Evolutionary conservation across 2,113 vertebrate genomes (phyloP).

Genomic region (Dinomys branickii): DNA sequence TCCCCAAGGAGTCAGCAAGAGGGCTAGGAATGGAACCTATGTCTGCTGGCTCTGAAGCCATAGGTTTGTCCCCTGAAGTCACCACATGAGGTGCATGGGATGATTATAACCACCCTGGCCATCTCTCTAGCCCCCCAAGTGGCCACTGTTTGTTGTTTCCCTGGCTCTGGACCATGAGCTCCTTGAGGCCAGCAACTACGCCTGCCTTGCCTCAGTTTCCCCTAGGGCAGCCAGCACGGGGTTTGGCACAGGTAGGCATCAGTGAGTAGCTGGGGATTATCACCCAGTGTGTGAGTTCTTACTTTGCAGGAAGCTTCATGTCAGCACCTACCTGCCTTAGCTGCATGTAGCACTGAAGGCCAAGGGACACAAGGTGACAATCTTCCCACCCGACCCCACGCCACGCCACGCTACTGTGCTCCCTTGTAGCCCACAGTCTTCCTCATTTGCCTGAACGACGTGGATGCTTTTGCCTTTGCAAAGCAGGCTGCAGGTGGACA

Average conservation of each 20-base stretch:
- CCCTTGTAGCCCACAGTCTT: fast-evolving
- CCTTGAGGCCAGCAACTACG: not conserved
- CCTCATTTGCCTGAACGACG: not conserved
- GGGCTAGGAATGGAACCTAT: not conserved
- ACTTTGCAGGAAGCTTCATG: not conserved
- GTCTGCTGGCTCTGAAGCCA: not conserved
- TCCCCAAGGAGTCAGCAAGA: not conserved
- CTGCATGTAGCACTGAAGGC: not conserved
- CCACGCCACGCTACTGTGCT: not conserved
- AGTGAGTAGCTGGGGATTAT: no score
- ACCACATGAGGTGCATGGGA: not conserved
- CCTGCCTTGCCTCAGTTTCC: not conserved
- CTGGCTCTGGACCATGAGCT: not conserved
- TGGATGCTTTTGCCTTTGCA: not conserved
- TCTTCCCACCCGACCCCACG: not conserved
- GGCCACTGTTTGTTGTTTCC: not conserved
- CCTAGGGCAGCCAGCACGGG: not conserved
- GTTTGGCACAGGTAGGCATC: not conserved
- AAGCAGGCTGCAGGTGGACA: not conserved
- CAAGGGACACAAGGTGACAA: not conserved
- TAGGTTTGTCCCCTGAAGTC: not conserved
- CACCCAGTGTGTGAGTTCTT: not conserved
- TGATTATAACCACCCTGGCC: not conserved
- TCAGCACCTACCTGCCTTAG: not conserved
- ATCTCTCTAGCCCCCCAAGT: not conserved